Percentiles rank a stretch among this genome's conserved stretches.
These are phyloP conservation scores for Mechanitis mazaeus DNA, from an alignment of 2,888 invertebrate species.

Conservation along the genomic window DNA sequence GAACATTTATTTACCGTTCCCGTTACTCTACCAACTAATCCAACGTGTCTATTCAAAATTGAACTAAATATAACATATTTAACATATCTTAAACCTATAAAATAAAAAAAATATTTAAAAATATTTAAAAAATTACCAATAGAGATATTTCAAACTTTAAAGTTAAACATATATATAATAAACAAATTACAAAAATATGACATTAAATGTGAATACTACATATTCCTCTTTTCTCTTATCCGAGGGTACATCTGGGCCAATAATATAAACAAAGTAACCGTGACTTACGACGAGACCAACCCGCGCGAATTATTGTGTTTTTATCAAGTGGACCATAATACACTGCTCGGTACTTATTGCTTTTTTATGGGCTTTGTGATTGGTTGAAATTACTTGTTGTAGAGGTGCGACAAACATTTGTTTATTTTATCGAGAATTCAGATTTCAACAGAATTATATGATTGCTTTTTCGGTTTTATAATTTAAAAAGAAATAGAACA, in stretches of 20 bases:
- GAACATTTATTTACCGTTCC: too few relatives aligned
- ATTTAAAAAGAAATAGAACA: not conserved
- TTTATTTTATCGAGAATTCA: too few relatives aligned
- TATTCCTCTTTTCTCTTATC: not conserved
- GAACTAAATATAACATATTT: too few relatives aligned
- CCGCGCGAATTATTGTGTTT: conserved; percentile 34
- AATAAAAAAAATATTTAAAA: too few relatives aligned
- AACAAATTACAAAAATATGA: not conserved
- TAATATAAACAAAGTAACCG: conserved; percentile 5
- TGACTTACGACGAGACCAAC: conserved; percentile 32
- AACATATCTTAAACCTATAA: too few relatives aligned
- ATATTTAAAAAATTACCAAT: too few relatives aligned
- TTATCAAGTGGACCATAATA: conserved; percentile 28
- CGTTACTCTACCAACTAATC: too few relatives aligned
- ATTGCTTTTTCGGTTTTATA: not conserved
- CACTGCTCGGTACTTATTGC: conserved; percentile 5
- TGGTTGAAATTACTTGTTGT: not conserved
- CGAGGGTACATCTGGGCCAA: conserved; percentile 1
- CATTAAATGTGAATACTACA: not conserved
- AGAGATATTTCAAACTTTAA: too few relatives aligned
- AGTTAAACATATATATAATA: too few relatives aligned
- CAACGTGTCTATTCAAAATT: too few relatives aligned
- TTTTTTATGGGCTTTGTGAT: conserved; percentile 3
- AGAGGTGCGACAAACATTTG: too few relatives aligned
- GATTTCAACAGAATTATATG: not conserved